Base-by-base conservation (phyloP, 2,113 vertebrate species). In the Microtus richardsoni region DNA sequence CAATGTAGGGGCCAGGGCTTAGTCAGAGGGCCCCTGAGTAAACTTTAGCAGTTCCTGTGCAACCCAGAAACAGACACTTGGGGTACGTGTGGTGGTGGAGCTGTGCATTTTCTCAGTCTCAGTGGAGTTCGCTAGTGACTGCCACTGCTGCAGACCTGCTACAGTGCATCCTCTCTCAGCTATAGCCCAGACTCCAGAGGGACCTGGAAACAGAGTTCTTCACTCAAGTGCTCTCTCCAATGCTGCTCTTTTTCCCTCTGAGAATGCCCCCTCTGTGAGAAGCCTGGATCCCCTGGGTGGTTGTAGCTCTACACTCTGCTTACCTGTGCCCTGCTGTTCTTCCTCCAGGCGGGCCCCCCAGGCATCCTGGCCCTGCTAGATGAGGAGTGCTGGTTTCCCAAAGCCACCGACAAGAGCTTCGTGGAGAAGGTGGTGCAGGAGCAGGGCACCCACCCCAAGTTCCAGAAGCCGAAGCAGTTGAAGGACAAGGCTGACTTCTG, bases 301-400 rank as follows among this genome's bases (percentile, higher is more conserved):
- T 0, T 17, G 8, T 54, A 14, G 39, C 22, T n/a, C 22, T 3
- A 0, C 0, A 13, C 60, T 36, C 1, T 9, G 7, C 85, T 97
- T 47, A 93, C 83, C 30, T 0, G 60, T 1, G 12, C 2, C 16
- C 1, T 10, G 3, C 84, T 87, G 62, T 95, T 7, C 58, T 3
- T 89, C 89, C 47, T 91, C 70, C 97, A 99, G 99, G 99, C 99
- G 89, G 99, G 99, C 41, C 99, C 99, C 70, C 99, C 99, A 7
- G 99, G 99, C 96, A 99, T 99, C 95, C 97, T 99, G 88, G 99
- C 99, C 71, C 98, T 99, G 90, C 97, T 99, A 98, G 99, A 99
- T 68, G 99, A 99, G 97, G 99, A 99, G 95, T 99, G 99, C 98
- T 99, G 99, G 99, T 99, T 99, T 93, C 99, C 99, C 87, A 99